Base-by-base conservation (phyloP, 1,140 invertebrate species). In the Drosophila burlai region DNA sequence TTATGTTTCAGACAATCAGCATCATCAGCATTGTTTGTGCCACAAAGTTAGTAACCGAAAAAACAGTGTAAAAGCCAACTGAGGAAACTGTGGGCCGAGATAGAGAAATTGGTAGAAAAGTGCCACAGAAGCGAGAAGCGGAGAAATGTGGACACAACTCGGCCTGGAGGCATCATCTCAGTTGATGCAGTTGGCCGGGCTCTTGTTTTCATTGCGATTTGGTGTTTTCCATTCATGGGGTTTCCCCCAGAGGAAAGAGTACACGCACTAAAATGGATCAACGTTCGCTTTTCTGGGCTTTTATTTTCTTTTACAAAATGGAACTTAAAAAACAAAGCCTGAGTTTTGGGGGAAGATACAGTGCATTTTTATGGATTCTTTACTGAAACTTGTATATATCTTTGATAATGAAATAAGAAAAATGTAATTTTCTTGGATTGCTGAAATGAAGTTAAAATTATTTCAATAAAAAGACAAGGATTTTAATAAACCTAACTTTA, bases 21-120 rank as follows among this genome's bases (percentile, higher is more conserved):
- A 73, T 73, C 71, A 73, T 73, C 71, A 73, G 71, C 71, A 73
- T 73, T 73, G 71, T 73, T 73, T 73, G 71, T 73, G 68, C 71
- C 71, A 60, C 81, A 83, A 76, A 75, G 76, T 74, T 59, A 38
- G 54, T 49, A 45, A 45, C 76, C 76, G 31, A 40, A 43, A 71
- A 45, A 58, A 52, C 47, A 45, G 21, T n/a, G 68, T 43, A 31
- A 60, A 63, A 74, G 43, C 46, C 52, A 77, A 55, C 66, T 31
- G 45, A 34, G 49, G 15, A 57, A 57, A 40, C 54, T 45, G 69
- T 7, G 36, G 16, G 8, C 38, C 57, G 43, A 60, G 60, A 60
- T 40, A 80, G 61, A 75, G 58, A 38, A 67, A 73, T 49, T 43
- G 46, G 46, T 40, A 16, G 18, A 49, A 45, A 76, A 31, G 49